Conservation (phyloP, 2,113 vertebrate genomes). For the Sphyrna mokarran region DNA sequence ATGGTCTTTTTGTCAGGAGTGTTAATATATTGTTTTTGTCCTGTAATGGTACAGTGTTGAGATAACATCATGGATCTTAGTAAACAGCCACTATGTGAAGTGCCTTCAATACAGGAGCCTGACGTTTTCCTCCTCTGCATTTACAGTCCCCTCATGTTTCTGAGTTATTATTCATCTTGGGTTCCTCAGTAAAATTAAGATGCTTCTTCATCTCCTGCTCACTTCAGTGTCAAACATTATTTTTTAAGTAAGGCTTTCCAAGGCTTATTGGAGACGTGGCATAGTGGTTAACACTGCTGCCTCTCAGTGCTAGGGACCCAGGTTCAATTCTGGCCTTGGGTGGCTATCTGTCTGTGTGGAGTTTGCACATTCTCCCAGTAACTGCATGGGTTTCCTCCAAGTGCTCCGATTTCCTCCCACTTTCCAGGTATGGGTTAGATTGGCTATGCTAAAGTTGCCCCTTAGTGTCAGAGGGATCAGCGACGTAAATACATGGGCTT, state of each 20-base stretch:
- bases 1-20: conserved; percentile 19
- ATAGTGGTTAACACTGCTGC: too few relatives aligned
- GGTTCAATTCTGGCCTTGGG: too few relatives aligned
- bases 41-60: background rate
- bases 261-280: too few relatives aligned
- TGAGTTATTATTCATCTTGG: background rate
- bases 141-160: background rate
- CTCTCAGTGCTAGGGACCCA: too few relatives aligned
- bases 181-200: background rate
- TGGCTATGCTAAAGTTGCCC: too few relatives aligned
- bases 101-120: background rate
- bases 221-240: background rate
- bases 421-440: too few relatives aligned
- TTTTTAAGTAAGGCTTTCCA: background rate
- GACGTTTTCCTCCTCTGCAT: background rate
- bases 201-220: background rate
- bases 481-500: too few relatives aligned
- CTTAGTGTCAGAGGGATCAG: too few relatives aligned
- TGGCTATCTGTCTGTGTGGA: too few relatives aligned
- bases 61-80: background rate
- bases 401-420: too few relatives aligned
- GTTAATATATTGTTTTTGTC: background rate
- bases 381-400: too few relatives aligned
- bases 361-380: too few relatives aligned
- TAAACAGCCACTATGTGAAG: background rate